A percentile compares a stretch with the other conserved stretches of the same genome.
These are phyloP conservation scores for Pseudoips prasinana DNA, from an alignment of 2,888 invertebrate species.

Conservation along the genomic window DNA sequence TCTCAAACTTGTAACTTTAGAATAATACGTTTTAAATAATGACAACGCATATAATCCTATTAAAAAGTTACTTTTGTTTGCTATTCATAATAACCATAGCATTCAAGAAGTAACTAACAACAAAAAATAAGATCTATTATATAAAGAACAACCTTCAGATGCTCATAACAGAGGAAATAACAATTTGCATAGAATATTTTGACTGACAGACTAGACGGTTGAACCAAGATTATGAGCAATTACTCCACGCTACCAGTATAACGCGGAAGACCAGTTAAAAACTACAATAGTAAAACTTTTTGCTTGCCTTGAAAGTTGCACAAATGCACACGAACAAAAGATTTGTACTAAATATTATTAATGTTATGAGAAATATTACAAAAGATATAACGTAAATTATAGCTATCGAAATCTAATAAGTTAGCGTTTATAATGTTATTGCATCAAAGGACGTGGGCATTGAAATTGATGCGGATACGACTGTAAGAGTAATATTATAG, in stretches of 20 bases:
- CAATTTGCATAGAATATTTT: constrained; percentile 46
- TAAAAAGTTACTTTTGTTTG: too few species aligned
- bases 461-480: not conserved
- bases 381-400: constrained; percentile 22
- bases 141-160: constrained; percentile 23
- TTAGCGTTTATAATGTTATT: constrained; percentile 7
- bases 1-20: too few species aligned
- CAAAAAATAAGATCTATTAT: too few species aligned
- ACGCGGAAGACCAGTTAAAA: too few species aligned
- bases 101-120: too few species aligned
- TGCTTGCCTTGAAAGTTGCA: constrained; percentile 48
- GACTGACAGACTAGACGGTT: constrained; percentile 37
- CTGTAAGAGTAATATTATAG: too few species aligned
- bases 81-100: too few species aligned
- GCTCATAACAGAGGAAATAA: constrained; percentile 50
- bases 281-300: too few species aligned
- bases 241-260: too few species aligned
- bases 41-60: too few species aligned
- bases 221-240: not conserved
- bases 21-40: too few species aligned
- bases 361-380: constrained; percentile 5
- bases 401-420: constrained; percentile 16
- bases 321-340: constrained; percentile 40
- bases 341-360: constrained; percentile 24
- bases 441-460: constrained; percentile 11